phyloP scores from a whole-genome alignment of 1,140 invertebrate species.

The Eriocheir sinensis region DNA sequence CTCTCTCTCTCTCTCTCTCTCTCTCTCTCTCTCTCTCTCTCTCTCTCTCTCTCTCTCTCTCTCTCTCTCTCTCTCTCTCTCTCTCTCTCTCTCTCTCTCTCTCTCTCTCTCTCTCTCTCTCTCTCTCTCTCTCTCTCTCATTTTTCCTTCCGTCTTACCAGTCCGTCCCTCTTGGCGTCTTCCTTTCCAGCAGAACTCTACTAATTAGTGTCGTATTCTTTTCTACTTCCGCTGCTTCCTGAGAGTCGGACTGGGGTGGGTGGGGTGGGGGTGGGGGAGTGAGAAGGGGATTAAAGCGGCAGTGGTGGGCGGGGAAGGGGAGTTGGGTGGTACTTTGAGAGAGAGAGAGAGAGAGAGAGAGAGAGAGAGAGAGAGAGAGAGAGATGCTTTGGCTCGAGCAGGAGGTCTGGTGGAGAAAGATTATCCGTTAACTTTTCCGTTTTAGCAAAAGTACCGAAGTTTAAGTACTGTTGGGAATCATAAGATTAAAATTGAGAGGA shows the following conservation, averaged over 20 bases:
- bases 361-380: neutral
- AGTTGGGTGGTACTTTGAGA: too few species aligned
- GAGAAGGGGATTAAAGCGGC: neutral
- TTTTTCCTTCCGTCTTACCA: neutral
- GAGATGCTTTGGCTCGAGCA: too few species aligned
- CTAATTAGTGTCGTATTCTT: neutral
- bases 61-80: constrained; percentile 16
- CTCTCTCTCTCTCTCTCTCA: neutral
- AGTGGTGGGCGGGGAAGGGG: too few species aligned
- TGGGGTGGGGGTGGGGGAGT: neutral
- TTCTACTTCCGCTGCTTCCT: neutral
- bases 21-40: neutral
- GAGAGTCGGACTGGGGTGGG: neutral
- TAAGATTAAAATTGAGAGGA: too few species aligned
- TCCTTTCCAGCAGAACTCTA: neutral
- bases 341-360: neutral
- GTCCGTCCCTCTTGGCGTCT: neutral
- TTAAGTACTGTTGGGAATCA: too few species aligned
- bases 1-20: neutral
- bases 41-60: constrained; percentile 14
- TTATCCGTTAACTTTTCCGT: too few species aligned
- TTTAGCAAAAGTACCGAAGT: too few species aligned
- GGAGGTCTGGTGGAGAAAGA: too few species aligned
- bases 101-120: neutral
- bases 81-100: constrained; percentile 19